These are phyloP conservation scores for Hirtodrosophila confusa DNA, from an alignment of 2,888 invertebrate genomes.

Conservation along the genomic window DNA sequence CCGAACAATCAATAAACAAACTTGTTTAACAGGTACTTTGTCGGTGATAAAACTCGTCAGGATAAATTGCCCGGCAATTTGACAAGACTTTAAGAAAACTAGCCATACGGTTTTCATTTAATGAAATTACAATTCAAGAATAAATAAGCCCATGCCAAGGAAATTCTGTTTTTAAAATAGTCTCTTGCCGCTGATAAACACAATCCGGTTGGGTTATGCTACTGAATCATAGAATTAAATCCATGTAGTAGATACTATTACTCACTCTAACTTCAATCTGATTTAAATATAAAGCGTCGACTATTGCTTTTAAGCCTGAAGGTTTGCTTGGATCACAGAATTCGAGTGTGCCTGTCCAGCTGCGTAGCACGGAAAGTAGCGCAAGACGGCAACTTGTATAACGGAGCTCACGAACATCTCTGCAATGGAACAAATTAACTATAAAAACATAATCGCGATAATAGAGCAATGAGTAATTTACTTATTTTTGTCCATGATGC, in stretches of 20 bases:
- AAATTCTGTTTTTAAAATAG: too few species aligned
- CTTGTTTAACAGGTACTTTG: too few species aligned
- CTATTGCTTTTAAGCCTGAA: conserved; percentile 91
- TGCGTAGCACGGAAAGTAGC: conserved; percentile 92
- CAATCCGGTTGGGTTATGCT: too few species aligned
- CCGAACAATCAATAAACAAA: too few species aligned
- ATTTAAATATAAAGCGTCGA: conserved; percentile 92
- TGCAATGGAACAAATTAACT: conserved; percentile 65
- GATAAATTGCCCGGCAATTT: too few species aligned
- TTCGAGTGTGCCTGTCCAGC: conserved; percentile 95
- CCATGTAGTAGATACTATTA: conserved; percentile 48
- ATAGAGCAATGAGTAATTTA: conserved; percentile 74
- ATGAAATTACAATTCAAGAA: too few species aligned
- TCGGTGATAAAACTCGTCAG: too few species aligned
- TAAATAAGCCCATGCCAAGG: too few species aligned
- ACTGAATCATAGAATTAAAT: too few species aligned
- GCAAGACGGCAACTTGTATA: conserved; percentile 94
- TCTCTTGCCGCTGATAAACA: too few species aligned
- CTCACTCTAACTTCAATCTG: conserved; percentile 95
- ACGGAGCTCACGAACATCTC: conserved; percentile 91
- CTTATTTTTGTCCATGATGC: conserved; percentile 90
- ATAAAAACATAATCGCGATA: not conserved
- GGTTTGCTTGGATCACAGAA: conserved; percentile 92
- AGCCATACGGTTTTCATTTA: too few species aligned
- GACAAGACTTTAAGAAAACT: too few species aligned